Percentiles rank a stretch among this genome's conserved stretches.
phyloP scores from a whole-genome alignment of 2,113 vertebrate genomes.

The Leucoraja erinaceus region DNA sequence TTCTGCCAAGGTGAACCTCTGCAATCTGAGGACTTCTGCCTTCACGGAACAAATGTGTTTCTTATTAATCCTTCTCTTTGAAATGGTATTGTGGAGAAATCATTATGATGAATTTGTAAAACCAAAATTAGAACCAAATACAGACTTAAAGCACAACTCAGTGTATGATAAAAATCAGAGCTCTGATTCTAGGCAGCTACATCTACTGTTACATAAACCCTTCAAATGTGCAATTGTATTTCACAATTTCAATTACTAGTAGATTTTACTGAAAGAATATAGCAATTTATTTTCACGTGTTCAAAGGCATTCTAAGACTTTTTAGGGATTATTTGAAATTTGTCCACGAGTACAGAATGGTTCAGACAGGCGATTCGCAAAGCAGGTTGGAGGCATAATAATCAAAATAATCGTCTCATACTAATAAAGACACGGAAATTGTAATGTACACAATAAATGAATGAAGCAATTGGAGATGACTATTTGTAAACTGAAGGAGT shows the following conservation, averaged over 20 bases:
- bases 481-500: not conserved
- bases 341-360: not conserved
- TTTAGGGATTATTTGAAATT: not conserved
- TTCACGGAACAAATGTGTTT: slow-evolving; percentile 8
- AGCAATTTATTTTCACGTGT: not conserved
- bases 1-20: slow-evolving; percentile 29
- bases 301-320: not conserved
- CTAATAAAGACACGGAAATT: not conserved
- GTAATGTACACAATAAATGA: not conserved
- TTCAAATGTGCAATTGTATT: not conserved
- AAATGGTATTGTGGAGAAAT: slow-evolving; percentile 20
- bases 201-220: not conserved
- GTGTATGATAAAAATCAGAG: slow-evolving; percentile 6
- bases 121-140: slow-evolving; percentile 20
- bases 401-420: not conserved
- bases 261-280: not conserved
- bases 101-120: slow-evolving; percentile 24
- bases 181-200: not conserved
- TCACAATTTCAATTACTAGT: not conserved
- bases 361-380: not conserved
- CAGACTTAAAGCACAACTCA: not conserved
- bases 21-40: not conserved
- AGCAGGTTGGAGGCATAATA: not conserved
- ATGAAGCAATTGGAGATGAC: not conserved
- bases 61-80: not conserved